Conservation (phyloP, 2,113 vertebrate genomes). For the Oriolus oriolus region DNA sequence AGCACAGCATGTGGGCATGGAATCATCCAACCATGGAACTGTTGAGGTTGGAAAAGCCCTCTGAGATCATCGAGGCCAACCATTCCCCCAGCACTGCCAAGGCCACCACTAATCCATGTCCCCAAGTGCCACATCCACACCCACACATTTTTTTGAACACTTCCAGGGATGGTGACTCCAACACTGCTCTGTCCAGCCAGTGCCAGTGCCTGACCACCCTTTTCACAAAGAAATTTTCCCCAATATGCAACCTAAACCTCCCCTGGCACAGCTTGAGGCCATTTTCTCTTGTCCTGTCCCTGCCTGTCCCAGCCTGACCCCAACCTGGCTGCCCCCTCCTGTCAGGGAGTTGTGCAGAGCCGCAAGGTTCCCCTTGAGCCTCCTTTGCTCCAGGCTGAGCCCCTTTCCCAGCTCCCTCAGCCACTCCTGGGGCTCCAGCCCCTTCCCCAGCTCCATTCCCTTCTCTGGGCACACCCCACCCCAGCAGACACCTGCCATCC, state of each 20-base stretch:
- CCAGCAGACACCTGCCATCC: not conserved
- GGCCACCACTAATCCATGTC: not conserved
- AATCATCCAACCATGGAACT: not conserved
- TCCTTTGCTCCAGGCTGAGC: not conserved
- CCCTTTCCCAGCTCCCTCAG: not conserved
- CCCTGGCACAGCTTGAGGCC: not conserved
- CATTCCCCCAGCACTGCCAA: not conserved
- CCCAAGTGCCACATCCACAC: not conserved
- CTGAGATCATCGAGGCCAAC: not conserved
- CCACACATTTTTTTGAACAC: not conserved
- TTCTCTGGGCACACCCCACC: rapidly evolving
- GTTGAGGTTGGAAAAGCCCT: not conserved
- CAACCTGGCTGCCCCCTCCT: too few species aligned
- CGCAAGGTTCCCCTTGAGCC: not conserved
- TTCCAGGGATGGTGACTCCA: not conserved
- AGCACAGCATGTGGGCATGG: not conserved
- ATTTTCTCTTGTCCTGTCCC: not conserved
- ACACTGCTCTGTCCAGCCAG: not conserved
- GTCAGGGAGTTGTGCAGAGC: not conserved
- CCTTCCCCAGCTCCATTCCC: not conserved
- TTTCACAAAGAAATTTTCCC: not conserved
- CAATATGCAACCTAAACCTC: not conserved
- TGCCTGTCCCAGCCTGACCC: not conserved
- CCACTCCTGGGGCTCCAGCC: not conserved
- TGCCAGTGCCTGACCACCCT: not conserved